Evolutionary conservation across 2,888 invertebrate species (phyloP), one percentile per base, ranked within the genome.

Genomic region (Eupeodes luniger): DNA sequence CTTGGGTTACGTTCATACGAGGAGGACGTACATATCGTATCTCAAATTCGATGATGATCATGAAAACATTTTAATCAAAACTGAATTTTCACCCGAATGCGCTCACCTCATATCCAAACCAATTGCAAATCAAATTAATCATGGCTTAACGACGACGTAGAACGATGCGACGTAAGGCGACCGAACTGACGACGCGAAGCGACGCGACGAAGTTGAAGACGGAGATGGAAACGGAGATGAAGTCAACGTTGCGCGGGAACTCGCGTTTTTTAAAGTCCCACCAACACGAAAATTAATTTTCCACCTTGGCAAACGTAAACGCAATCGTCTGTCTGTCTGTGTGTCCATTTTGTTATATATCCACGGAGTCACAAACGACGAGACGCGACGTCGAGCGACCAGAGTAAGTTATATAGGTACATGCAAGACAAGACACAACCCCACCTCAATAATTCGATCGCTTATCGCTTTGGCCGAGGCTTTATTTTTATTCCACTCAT

Each of bases 101-200:
- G 62, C 75, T 76, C 85, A 75, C 77, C 69, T 76, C 81, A 75
- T 75, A 88, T 88, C 75, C 64, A 70, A 88, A 74, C 62, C 85
- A 75, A 88, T 88, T 85, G 81, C 78, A 81, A 81, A 88, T 85
- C 77, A 59, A 85, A 88, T 88, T 88, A 88, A 88, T 88, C 85
- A 88, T 88, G 77, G 78, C 78, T 78, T 75, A 88, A 85, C 85
- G 85, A 88, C 36, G 62, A 64, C 4, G 64, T 19, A 12, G 64
- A 64, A 64, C 47, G 64, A 19, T 16, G 44, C 11, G 36, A 12
- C 19, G 27, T 2, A 27, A 27, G 44, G 19, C 12, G 16, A 12
- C 2, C 10, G 7, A 40, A 6, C 19, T 1, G 12, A 34, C 44
- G 44, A 19, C 16, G 44, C 19, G 34, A 12, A 12, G 36, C 36